Percentiles rank a stretch among this genome's conserved stretches.
Conservation (phyloP, 1,140 invertebrate species). For the Trichonephila inaurata region DNA sequence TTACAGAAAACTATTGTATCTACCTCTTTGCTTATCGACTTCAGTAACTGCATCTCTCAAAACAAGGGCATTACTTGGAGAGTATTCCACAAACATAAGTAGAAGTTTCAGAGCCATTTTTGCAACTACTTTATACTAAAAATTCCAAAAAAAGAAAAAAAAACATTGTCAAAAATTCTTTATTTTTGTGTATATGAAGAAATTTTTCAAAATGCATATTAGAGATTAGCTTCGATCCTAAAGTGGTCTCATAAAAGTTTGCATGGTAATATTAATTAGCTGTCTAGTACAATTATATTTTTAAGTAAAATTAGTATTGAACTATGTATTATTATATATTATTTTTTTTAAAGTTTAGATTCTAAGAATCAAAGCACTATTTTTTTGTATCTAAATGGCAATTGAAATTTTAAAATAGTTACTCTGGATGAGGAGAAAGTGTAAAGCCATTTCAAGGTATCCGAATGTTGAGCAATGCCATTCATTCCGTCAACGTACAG, state of each 20-base stretch:
- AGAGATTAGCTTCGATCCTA: too few species aligned
- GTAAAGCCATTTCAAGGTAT: slow-evolving; percentile 99
- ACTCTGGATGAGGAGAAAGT: slow-evolving; percentile 94
- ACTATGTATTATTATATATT: too few species aligned
- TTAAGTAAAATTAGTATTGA: too few species aligned
- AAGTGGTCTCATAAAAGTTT: too few species aligned
- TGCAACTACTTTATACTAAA: slow-evolving; percentile 94
- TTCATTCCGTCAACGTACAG: slow-evolving; percentile 99
- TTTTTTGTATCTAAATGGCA: too few species aligned
- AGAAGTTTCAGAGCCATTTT: slow-evolving; percentile 98
- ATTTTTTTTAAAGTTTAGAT: background rate
- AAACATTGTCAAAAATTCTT: background rate
- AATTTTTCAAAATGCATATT: background rate
- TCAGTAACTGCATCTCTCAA: slow-evolving; percentile 92
- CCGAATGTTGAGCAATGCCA: slow-evolving; percentile 97
- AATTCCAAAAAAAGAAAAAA: slow-evolving; percentile 40
- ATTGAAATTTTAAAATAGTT: slow-evolving; percentile 50
- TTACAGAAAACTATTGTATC: background rate
- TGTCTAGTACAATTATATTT: too few species aligned
- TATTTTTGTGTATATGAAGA: background rate
- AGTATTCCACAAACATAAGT: slow-evolving; percentile 99
- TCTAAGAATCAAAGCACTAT: background rate
- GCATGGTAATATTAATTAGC: too few species aligned
- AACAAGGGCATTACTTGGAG: slow-evolving; percentile 94
- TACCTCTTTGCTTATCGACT: slow-evolving; percentile 90